These are phyloP conservation scores for Aphaenogaster rudis DNA, from an alignment of 1,140 invertebrate species.

Conservation along the genomic window DNA sequence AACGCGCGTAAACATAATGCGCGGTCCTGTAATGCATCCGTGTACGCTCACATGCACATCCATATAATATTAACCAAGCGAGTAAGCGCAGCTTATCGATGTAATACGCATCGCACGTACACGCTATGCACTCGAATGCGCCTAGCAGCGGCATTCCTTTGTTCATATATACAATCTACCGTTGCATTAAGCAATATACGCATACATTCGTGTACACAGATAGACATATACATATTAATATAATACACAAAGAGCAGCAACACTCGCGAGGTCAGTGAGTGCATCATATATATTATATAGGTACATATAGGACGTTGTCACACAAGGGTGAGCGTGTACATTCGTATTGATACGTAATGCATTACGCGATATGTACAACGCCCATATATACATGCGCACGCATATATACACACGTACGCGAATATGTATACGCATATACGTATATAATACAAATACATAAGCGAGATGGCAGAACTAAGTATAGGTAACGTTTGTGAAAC, in stretches of 20 bases:
- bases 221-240: neutral
- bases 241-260: slow-evolving; percentile 4
- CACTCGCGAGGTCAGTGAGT: slow-evolving; percentile 37
- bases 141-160: slow-evolving; percentile 49
- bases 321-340: neutral
- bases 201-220: neutral
- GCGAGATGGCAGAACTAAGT: slow-evolving; percentile 57
- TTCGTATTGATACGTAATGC: slow-evolving; percentile 35
- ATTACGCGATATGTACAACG: slow-evolving; percentile 24
- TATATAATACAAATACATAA: neutral
- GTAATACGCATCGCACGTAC: slow-evolving; percentile 53
- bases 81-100: slow-evolving; percentile 56
- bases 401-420: neutral
- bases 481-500: slow-evolving; percentile 73
- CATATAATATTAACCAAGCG: slow-evolving; percentile 60
- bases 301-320: neutral
- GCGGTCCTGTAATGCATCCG: slow-evolving; percentile 53
- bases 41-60: slow-evolving; percentile 35
- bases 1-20: slow-evolving; percentile 59
- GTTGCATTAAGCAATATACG: slow-evolving; percentile 51
- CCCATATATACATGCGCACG: neutral
- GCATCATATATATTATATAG: neutral
- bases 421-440: neutral
- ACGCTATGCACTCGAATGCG: slow-evolving; percentile 48
- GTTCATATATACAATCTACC: slow-evolving; percentile 48